These are phyloP conservation scores for Urocolius indicus DNA, from an alignment of 2,113 vertebrate species.

Conservation along the genomic window DNA sequence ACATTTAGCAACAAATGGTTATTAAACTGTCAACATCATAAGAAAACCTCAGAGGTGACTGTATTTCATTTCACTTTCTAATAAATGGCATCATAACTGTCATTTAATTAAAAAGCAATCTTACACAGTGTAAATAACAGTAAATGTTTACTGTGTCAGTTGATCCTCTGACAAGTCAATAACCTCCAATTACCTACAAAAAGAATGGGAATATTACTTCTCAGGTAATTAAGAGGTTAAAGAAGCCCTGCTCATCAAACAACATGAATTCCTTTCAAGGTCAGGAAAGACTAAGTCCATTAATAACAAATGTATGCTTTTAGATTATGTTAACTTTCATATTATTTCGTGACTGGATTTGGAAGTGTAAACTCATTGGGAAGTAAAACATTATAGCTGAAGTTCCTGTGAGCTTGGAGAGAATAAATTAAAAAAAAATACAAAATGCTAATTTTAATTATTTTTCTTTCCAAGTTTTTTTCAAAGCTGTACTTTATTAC, in stretches of 20 bases:
- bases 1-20: neutral
- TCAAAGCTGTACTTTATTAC: neutral
- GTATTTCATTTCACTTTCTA: constrained; percentile 31
- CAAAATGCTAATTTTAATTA: neutral
- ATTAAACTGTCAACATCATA: constrained; percentile 42
- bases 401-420: neutral
- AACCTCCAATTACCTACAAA: constrained; percentile 44
- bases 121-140: constrained; percentile 8
- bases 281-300: neutral
- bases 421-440: constrained; percentile 16
- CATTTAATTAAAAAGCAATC: constrained; percentile 43
- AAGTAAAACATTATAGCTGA: neutral
- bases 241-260: neutral
- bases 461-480: neutral
- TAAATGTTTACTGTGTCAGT: neutral
- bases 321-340: neutral
- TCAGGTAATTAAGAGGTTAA: constrained; percentile 46
- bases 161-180: constrained; percentile 14
- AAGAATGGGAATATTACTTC: neutral
- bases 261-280: neutral
- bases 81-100: neutral
- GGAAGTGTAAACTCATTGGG: constrained; percentile 14
- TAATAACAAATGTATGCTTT: constrained; percentile 1
- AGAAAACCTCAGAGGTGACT: neutral
- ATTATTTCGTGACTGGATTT: neutral